Evolutionary conservation across 2,888 invertebrate species (phyloP).

Genomic region (Philhelius pedissequus): DNA sequence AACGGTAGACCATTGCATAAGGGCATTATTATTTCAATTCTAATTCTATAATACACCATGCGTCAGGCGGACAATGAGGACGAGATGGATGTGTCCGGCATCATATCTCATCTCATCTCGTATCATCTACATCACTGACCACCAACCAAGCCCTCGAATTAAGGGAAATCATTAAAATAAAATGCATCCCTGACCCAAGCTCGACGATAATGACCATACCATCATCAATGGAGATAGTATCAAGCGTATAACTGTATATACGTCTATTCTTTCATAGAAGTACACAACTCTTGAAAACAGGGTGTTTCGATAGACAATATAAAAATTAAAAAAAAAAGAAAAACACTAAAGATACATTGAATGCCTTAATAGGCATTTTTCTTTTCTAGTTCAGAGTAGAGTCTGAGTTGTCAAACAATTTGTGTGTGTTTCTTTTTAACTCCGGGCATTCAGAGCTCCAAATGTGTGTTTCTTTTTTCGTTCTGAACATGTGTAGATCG

Average conservation of each 20-base stretch:
- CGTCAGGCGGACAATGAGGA: background rate
- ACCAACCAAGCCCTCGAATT: constrained; percentile 48
- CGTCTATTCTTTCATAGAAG: background rate
- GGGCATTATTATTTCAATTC: constrained; percentile 36
- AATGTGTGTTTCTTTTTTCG: too few species aligned
- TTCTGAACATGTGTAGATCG: too few species aligned
- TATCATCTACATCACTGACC: constrained; percentile 57
- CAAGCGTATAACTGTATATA: background rate
- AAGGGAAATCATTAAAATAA: constrained; percentile 60
- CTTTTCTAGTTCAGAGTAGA: too few species aligned
- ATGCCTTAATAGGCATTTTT: too few species aligned
- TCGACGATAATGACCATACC: background rate
- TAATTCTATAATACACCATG: background rate
- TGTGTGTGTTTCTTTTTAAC: too few species aligned
- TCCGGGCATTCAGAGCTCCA: too few species aligned
- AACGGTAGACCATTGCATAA: constrained; percentile 16
- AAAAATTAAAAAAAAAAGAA: too few species aligned
- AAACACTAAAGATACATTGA: too few species aligned
- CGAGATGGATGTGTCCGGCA: constrained; percentile 10
- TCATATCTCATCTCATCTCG: constrained; percentile 50
- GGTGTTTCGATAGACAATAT: too few species aligned
- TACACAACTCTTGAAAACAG: background rate
- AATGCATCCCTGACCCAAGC: constrained; percentile 38
- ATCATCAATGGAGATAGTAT: constrained; percentile 1
- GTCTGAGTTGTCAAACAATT: too few species aligned